Evolutionary conservation across 2,113 vertebrate genomes (phyloP), one percentile per base, ranked within the genome.

Genomic region (Ammodytes dubius): DNA sequence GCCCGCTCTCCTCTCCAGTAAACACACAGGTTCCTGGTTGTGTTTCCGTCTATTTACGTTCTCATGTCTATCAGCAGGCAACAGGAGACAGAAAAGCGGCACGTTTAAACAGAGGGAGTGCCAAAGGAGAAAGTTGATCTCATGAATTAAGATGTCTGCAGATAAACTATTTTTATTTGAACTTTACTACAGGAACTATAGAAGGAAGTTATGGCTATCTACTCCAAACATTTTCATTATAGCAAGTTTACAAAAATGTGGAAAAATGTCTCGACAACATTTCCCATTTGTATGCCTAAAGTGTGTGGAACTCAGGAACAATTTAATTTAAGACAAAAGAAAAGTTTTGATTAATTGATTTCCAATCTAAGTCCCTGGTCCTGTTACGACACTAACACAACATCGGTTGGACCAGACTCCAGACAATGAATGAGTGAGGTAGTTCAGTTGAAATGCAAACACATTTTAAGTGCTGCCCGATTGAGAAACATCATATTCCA

Each of bases 41-140:
- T 54, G 13, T 27, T 84, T 85, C 53, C 70, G 49, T 59, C 57
- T 81, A 19, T 83, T 88, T 42, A 72, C 56, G 54, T 64, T 86
- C 39, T 76, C 7, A 14, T 12, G 13, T 72, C 59, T 59, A 17
- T 80, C 61, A 40, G n/a, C 35, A 6, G n/a, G 39, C 40, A 68
- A 19, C 78, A 64, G 47, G 65, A 75, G 43, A 17, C 40, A 15
- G 40, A 46, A 50, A 52, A 6, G 5, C 9, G 27, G 27, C 27
- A 27, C 27, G 43, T 47, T 68, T 56, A 11, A 58, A 69, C 53
- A 35, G 40, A 58, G 67, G 59, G 49, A 65, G 61, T 52, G 64
- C 0, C 3, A 76, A 79, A 10, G 6, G 10, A 35, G 5, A 52
- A 39, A 0, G 27, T n/a, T 50, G n/a, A 17, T 9, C 49, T 37